Evolutionary conservation across 2,888 invertebrate genomes (phyloP).

Genomic region (Elmis aenea): DNA sequence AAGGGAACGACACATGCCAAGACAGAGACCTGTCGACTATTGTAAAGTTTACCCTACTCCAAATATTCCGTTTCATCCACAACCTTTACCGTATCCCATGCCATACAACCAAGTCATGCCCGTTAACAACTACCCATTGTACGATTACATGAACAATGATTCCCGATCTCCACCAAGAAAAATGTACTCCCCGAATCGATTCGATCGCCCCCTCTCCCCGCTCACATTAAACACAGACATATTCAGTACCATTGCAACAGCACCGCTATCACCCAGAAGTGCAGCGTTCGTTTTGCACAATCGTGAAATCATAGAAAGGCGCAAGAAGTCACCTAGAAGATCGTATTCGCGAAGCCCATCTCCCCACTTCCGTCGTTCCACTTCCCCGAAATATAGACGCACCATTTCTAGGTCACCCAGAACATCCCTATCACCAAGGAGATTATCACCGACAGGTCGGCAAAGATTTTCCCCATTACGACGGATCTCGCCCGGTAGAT

Average conservation of each 20-base stretch:
- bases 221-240: constrained; percentile 38
- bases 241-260: constrained; percentile 33
- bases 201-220: constrained; percentile 37
- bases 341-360: constrained; percentile 46
- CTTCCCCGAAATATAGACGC: constrained; percentile 27
- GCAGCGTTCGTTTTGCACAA: constrained; percentile 46
- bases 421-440: constrained; percentile 22
- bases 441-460: constrained; percentile 30
- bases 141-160: too few species aligned
- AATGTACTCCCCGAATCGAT: constrained; percentile 23
- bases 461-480: too few species aligned
- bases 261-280: constrained; percentile 44
- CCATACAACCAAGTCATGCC: background rate
- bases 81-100: constrained; percentile 5
- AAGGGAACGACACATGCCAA: background rate
- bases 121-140: too few species aligned
- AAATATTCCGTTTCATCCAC: constrained; percentile 29
- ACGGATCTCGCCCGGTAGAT: constrained; percentile 9
- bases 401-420: constrained; percentile 9
- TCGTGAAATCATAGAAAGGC: constrained; percentile 43
- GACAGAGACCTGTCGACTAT: background rate
- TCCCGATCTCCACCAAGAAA: background rate
- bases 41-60: background rate
- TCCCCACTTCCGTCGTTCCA: constrained; percentile 31
- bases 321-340: constrained; percentile 41